Evolutionary conservation across 2,113 vertebrate species (phyloP), one percentile per base, ranked within the genome.

Genomic region (Sphaerodactylus townsendi): DNA sequence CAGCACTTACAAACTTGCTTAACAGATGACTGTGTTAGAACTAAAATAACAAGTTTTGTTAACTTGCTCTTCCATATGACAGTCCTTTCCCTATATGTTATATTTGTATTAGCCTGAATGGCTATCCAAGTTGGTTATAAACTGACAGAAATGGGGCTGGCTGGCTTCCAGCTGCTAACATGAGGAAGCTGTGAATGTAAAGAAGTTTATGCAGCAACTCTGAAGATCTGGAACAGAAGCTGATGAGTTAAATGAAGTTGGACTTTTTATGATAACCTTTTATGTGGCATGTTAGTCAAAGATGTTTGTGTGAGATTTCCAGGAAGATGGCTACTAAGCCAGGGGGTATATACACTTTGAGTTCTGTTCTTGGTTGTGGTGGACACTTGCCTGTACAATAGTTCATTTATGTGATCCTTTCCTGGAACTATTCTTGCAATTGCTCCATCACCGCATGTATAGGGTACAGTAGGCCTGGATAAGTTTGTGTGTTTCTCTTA

Each of bases 21-120:
- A 84, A 84, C 65, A 69, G 69, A 50, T 56, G 65, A 70, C 13
- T 25, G 46, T 76, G 6, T 56, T n/a, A 30, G 9, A 35, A n/a
- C 10, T 62, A 56, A 84, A 62, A 78, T 46, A 25, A 84, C 66
- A 84, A 35, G 50, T n/a, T 35, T 48, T 62, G 33, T 71, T 62
- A 84, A 84, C 44, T 78, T 78, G 33, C 14, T 78, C 37, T 78
- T 84, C 15, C 23, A 15, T 78, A 25, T 78, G 48, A 71, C 59
- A 71, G 62, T 71, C 23, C 53, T 78, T 78, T 9, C 28, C 10
- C n/a, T 70, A 19, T 13, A 44, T 6, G 14, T 62, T 46, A 28
- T 62, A 17, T 23, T 10, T 30, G 2, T n/a, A 50, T 68, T 64
- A 15, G 71, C 15, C 15, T 71, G n/a, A 62, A 78, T 64, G 44